Percentiles rank a stretch among this genome's conserved stretches.
Evolutionary conservation across 2,888 invertebrate species (phyloP).

Genomic region (Rotaria macrura): DNA sequence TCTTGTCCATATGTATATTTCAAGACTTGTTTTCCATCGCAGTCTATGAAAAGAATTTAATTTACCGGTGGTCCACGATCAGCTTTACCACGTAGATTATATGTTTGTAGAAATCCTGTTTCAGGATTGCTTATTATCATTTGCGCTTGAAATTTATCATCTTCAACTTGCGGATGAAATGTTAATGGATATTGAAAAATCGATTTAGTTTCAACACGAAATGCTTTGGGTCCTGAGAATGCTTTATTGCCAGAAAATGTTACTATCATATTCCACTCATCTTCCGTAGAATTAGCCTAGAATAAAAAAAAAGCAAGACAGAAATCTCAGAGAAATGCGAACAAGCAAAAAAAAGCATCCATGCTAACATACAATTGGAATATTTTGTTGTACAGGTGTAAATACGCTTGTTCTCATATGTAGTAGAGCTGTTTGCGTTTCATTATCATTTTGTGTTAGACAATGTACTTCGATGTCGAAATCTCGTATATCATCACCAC

Average conservation of each 20-base stretch:
- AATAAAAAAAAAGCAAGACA: not conserved
- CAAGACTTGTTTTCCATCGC: too few relatives aligned
- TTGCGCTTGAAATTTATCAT: not conserved
- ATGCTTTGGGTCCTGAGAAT: not conserved
- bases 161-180: conserved; percentile 14
- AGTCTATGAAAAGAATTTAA: not conserved
- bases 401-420: conserved; percentile 1
- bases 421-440: not conserved
- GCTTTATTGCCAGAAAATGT: not conserved
- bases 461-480: conserved; percentile 41
- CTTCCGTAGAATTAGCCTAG: not conserved
- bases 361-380: not conserved
- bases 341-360: not conserved
- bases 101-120: not conserved
- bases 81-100: not conserved
- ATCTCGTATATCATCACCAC: conserved; percentile 45
- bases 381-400: conserved; percentile 9
- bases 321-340: not conserved
- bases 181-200: not conserved
- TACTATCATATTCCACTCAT: not conserved
- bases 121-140: not conserved
- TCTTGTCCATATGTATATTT: too few relatives aligned
- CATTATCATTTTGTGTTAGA: not conserved
- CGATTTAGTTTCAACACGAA: conserved; percentile 5
- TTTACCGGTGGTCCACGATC: conserved; percentile 11